Conservation (phyloP, 2,888 invertebrate genomes). For the Epiblema foenella region DNA sequence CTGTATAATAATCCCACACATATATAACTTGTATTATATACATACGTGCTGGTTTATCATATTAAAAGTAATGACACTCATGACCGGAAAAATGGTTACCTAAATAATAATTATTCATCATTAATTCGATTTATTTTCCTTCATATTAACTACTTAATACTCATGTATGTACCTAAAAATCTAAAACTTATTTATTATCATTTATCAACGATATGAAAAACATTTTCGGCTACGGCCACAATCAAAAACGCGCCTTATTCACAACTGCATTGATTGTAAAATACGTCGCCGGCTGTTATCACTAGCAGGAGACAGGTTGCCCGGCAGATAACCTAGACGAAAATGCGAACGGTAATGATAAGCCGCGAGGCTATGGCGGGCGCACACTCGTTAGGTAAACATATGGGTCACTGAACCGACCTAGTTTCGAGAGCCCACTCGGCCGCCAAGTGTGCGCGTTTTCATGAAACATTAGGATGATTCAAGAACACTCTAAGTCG, state of each 20-base stretch:
- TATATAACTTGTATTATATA: too few relatives aligned
- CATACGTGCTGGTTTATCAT: too few relatives aligned
- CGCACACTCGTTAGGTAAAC: slow-evolving; percentile 82
- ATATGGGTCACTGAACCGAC: slow-evolving; percentile 85
- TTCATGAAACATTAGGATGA: slow-evolving; percentile 67
- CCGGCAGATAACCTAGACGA: slow-evolving; percentile 76
- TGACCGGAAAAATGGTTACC: too few relatives aligned
- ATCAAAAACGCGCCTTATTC: slow-evolving; percentile 12
- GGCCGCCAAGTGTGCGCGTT: slow-evolving; percentile 65
- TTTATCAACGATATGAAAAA: slow-evolving; percentile 22
- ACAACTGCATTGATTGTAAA: slow-evolving; percentile 21
- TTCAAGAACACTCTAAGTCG: slow-evolving; percentile 4
- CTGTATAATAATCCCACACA: too few relatives aligned
- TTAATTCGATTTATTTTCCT: not conserved
- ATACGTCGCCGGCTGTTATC: slow-evolving; percentile 21
- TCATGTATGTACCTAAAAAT: slow-evolving; percentile 6
- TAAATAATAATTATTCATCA: too few relatives aligned
- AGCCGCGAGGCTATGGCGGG: slow-evolving; percentile 58
- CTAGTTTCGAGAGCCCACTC: slow-evolving; percentile 73
- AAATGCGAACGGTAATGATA: slow-evolving; percentile 77
- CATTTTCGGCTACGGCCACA: not conserved
- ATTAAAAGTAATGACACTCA: too few relatives aligned
- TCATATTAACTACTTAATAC: not conserved
- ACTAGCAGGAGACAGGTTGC: slow-evolving; percentile 77
- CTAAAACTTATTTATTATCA: slow-evolving; percentile 20